Evolutionary conservation across 2,797 vertebrate genomes (phyloP), one percentile per base, ranked within the genome.

Genomic region (Brachymystax lenok): DNA sequence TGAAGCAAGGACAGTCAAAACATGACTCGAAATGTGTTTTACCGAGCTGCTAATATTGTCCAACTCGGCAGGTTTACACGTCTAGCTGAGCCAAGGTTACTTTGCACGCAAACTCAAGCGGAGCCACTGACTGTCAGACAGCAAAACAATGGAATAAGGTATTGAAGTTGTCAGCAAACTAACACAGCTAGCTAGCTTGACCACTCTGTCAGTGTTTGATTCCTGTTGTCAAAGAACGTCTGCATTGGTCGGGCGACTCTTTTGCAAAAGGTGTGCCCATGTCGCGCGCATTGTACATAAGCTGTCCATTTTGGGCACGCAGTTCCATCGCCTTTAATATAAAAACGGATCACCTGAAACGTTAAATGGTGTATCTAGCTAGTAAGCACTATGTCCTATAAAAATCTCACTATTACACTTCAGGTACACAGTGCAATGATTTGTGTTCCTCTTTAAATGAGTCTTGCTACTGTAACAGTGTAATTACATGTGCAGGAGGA

Each of bases 121-220:
- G 89, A 92, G 35, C 87, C 90, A 52, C 87, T 90, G 79, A 94
- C 90, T 1, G 8, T 93, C 54, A 85, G 67, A 13, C 77, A 81
- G 6, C 92, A 95, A 17, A 69, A 71, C 56, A 10, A 85, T 75
- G 94, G 94, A 74, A 91, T 95, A 72, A 92, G 94, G 94, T 94
- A 28, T 59, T 19, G 10, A 6, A 51, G n/a, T 28, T 19, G 52
- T 17, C 13, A 14, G 19, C 68, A 46, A 46, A 46, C 10, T 10
- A 40, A 40, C 35, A 10, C 8, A 10, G 40, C 40, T 10, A 40
- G 8, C 33, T 5, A 30, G 19, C 21, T 33, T 17, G 21, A 21
- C 27, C 7, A 28, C 21, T 3, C 12, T 66, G 5, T 66, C 40
- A 46, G 40, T 12, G 40, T 46, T 28, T 16, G 27, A 66, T 52